These are phyloP conservation scores for Regulus satrapa DNA, from an alignment of 2,113 vertebrate species.

Conservation along the genomic window DNA sequence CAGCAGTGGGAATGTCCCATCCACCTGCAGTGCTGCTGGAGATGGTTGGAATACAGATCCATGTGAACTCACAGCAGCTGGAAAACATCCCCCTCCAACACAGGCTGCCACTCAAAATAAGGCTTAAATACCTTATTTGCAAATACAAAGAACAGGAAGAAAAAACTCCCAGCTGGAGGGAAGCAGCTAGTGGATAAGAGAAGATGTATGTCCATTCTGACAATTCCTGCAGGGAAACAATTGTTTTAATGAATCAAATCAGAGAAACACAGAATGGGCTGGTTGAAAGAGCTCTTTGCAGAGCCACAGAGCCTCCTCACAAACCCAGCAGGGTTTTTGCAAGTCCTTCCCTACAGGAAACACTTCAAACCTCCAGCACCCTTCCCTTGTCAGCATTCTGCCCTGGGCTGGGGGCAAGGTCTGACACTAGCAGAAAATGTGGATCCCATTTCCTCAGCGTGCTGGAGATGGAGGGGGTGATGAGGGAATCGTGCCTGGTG, in stretches of 20 bases:
- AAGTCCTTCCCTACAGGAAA: neutral
- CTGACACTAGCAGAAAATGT: neutral
- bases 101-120: neutral
- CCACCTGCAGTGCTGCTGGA: neutral
- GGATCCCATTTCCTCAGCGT: fast-evolving
- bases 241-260: neutral
- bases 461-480: neutral
- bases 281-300: neutral
- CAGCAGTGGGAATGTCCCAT: neutral
- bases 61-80: neutral
- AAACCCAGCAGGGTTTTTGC: neutral
- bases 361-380: neutral
- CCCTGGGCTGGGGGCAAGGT: neutral
- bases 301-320: neutral
- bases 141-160: neutral
- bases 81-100: neutral
- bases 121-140: neutral
- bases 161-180: neutral
- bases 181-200: neutral
- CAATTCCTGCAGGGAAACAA: neutral
- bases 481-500: neutral
- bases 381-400: neutral
- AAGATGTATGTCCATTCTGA: neutral
- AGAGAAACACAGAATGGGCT: neutral
- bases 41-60: neutral